A percentile compares a stretch with the other conserved stretches of the same genome.
phyloP scores from a whole-genome alignment of 2,888 invertebrate genomes.

The Pogonocherus hispidulus region DNA sequence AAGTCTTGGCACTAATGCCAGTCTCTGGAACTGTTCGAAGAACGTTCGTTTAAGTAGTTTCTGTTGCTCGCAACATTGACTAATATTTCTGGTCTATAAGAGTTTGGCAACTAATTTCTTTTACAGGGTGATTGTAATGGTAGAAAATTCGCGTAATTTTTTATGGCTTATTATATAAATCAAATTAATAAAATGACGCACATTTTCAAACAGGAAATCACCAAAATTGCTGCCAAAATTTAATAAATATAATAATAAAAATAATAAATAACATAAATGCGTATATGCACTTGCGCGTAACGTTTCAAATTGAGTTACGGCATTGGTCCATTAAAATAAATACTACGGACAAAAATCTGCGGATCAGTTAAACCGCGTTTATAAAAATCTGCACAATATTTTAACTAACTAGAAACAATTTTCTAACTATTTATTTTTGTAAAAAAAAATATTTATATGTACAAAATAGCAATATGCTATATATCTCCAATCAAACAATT shows the following conservation, averaged over 20 bases:
- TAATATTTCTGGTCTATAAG: constrained; percentile 10
- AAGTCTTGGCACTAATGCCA: neutral
- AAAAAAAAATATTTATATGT: constrained; percentile 54
- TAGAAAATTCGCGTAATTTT: constrained; percentile 1
- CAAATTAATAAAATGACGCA: too few species aligned
- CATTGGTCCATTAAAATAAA: constrained; percentile 48
- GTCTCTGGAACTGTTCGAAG: neutral
- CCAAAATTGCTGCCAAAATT: constrained; percentile 1
- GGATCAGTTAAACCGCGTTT: constrained; percentile 29
- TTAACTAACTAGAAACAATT: constrained; percentile 43
- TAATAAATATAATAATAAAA: constrained; percentile 44
- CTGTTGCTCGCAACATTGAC: neutral
- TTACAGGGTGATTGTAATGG: neutral
- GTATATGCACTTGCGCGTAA: constrained; percentile 17
- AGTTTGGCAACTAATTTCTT: constrained; percentile 8
- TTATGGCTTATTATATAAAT: too few species aligned
- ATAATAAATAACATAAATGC: constrained; percentile 42
- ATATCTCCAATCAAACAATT: constrained; percentile 22
- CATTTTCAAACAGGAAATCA: too few species aligned
- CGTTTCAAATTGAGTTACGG: constrained; percentile 7
- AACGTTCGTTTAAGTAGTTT: neutral
- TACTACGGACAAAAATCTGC: constrained; percentile 43
- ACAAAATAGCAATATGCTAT: constrained; percentile 60
- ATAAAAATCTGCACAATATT: constrained; percentile 37
- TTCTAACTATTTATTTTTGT: constrained; percentile 51